These are phyloP conservation scores for Galleria mellonella DNA, from an alignment of 1,140 invertebrate species.

Conservation along the genomic window DNA sequence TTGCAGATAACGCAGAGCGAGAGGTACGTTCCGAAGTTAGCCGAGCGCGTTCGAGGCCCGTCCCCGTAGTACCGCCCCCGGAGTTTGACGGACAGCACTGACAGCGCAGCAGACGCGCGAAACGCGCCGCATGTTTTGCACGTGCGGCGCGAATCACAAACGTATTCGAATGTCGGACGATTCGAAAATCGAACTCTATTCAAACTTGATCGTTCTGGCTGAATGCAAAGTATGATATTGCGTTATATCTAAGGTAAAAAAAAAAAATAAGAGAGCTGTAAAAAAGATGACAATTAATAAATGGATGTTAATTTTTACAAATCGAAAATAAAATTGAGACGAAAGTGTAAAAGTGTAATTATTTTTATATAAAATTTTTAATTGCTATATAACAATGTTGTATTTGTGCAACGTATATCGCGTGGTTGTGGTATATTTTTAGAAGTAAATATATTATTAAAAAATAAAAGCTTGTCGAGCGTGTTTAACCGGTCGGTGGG, in stretches of 20 bases:
- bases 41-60: conserved; percentile 43
- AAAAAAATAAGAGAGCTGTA: not conserved
- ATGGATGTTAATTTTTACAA: not conserved
- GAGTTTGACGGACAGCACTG: conserved; percentile 40
- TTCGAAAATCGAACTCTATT: conserved; percentile 33
- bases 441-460: conserved; percentile 57
- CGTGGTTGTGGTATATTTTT: conserved; percentile 46
- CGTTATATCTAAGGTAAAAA: not conserved
- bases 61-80: conserved; percentile 44
- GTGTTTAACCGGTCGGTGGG: conserved; percentile 48
- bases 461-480: conserved; percentile 57
- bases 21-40: conserved; percentile 36
- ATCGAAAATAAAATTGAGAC: not conserved
- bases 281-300: not conserved
- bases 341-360: conserved; percentile 8
- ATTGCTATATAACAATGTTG: too few species aligned
- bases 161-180: conserved; percentile 12
- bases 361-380: conserved; percentile 7
- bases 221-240: not conserved
- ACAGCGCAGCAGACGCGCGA: conserved; percentile 49
- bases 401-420: conserved; percentile 21
- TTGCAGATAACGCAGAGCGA: conserved; percentile 34
- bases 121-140: conserved; percentile 45
- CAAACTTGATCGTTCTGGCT: conserved; percentile 1
- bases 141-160: conserved; percentile 42